Base-by-base conservation (phyloP, 2,797 vertebrate species). In the Urosaurus nigricauda region DNA sequence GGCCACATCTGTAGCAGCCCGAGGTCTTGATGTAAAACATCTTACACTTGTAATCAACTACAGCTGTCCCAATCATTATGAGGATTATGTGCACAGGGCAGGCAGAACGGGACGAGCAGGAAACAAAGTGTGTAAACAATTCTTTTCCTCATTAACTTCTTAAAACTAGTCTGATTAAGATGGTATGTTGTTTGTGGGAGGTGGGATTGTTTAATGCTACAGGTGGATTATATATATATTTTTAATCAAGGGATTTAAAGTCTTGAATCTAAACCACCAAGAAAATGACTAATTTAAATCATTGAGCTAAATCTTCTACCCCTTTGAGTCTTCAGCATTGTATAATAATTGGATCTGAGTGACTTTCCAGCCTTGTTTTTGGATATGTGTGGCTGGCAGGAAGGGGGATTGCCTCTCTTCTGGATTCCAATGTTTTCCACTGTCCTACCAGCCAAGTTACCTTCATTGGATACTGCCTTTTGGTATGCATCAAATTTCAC, bases 51-150 rank as follows among this genome's bases (percentile, higher is more conserved):
- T 99, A 93, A 95, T 99, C 85, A 99, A 99, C 95, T 99, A 99
- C 88, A 98, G 95, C 96, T 99, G 99, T 88, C 99, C 99, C 90
- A 99, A 99, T 96, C 99, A 99, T 95, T 99, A 99, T 1, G 99
- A 99, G 91, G 99, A 99, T 95, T 99, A 99, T 0, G 99, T 99
- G 75, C 99, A 99, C 97, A 96, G 99, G 89, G 99, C 98, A 0
- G 99, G 99, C 21, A 97, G 99, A 88, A 99, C 99, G 0, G 99
- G 99, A 16, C 96, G 99, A 94, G 99, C 99, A 0, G 99, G 99
- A 70, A 99, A 99, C 96, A 99, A 99, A 95, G 99, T 99, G 90
- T 58, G 95, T 90, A 21, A 0, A 51, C 43, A 35, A 32, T 24
- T 32, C 60, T 86, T 24, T 16, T 81, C 88, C n/a, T n/a, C n/a